Percentiles rank a stretch among this genome's conserved stretches.
These are phyloP conservation scores for Callionymus lyra DNA, from an alignment of 2,113 vertebrate species.

Conservation along the genomic window DNA sequence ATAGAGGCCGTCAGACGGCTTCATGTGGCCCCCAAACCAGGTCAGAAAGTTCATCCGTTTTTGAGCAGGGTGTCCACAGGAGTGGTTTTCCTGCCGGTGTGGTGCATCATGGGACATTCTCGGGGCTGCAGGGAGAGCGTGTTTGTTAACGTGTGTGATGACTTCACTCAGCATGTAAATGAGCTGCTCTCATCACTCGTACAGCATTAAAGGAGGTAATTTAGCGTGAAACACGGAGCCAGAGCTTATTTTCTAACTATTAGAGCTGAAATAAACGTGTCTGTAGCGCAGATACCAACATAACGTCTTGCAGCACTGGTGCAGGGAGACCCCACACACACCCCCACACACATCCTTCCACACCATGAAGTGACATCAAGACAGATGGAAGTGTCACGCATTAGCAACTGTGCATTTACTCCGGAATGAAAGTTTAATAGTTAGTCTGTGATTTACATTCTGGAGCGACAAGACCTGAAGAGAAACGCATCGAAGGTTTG, in stretches of 20 bases:
- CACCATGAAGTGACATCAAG: slow-evolving; percentile 20
- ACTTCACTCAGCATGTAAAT: slow-evolving; percentile 38
- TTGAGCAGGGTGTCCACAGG: no score
- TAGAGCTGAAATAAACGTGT: slow-evolving; percentile 12
- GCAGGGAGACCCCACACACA: slow-evolving; percentile 9
- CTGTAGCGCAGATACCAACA: slow-evolving; percentile 18
- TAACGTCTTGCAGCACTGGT: no score
- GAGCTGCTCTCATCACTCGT: slow-evolving; percentile 22
- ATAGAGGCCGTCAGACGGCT: no score
- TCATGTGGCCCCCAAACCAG: no score
- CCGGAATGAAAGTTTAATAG: slow-evolving; percentile 27
- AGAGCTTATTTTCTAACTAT: slow-evolving; percentile 36
- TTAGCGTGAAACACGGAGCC: slow-evolving; percentile 39
- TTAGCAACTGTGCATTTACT: slow-evolving; percentile 23
- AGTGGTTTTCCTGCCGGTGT: no score
- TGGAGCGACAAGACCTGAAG: slow-evolving; percentile 11
- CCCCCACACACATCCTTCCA: slow-evolving; percentile 11
- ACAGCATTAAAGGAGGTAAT: slow-evolving; percentile 43
- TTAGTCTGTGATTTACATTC: slow-evolving; percentile 25
- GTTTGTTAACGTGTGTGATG: no score
- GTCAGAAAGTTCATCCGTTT: no score
- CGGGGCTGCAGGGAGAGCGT: no score
- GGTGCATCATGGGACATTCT: no score
- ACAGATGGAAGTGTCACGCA: slow-evolving; percentile 23
- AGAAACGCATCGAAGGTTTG: background rate